These are phyloP conservation scores for Leptinotarsa lineolata DNA, from an alignment of 1,140 invertebrate genomes.

Conservation along the genomic window DNA sequence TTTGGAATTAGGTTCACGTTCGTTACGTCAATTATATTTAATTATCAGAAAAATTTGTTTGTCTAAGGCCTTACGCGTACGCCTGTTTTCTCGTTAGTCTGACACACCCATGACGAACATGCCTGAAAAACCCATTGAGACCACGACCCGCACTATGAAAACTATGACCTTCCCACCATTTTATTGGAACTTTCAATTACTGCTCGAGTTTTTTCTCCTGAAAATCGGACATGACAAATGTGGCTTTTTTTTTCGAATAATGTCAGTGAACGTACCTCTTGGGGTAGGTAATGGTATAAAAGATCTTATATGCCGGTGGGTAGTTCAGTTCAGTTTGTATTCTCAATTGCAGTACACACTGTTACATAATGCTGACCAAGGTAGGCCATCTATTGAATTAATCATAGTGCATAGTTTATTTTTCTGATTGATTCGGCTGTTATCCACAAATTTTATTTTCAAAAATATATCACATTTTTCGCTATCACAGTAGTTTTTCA, in stretches of 20 bases:
- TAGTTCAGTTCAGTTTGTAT: slow-evolving; percentile 29
- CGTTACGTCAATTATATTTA: neutral
- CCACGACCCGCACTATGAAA: slow-evolving; percentile 3
- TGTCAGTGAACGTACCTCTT: slow-evolving; percentile 17
- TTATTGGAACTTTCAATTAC: slow-evolving; percentile 31
- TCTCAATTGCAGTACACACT: slow-evolving; percentile 28
- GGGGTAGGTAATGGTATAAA: slow-evolving; percentile 32
- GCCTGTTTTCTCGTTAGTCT: neutral
- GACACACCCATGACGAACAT: slow-evolving; percentile 10
- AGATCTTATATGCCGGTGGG: slow-evolving; percentile 17
- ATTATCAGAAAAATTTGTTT: neutral
- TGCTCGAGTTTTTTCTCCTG: slow-evolving; percentile 28
- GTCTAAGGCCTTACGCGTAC: neutral
- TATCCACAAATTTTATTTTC: no score
- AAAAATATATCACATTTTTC: no score
- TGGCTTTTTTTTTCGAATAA: slow-evolving; percentile 27
- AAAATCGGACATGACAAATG: slow-evolving; percentile 22
- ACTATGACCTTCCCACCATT: slow-evolving; percentile 32
- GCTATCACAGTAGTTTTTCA: no score
- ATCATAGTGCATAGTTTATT: neutral
- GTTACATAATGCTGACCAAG: slow-evolving; percentile 32
- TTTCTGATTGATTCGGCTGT: no score
- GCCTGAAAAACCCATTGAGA: slow-evolving; percentile 6
- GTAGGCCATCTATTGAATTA: slow-evolving; percentile 23
- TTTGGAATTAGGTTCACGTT: neutral